Base-by-base conservation (phyloP, 2,888 invertebrate genomes). In the Gasteruption jaculator region DNA sequence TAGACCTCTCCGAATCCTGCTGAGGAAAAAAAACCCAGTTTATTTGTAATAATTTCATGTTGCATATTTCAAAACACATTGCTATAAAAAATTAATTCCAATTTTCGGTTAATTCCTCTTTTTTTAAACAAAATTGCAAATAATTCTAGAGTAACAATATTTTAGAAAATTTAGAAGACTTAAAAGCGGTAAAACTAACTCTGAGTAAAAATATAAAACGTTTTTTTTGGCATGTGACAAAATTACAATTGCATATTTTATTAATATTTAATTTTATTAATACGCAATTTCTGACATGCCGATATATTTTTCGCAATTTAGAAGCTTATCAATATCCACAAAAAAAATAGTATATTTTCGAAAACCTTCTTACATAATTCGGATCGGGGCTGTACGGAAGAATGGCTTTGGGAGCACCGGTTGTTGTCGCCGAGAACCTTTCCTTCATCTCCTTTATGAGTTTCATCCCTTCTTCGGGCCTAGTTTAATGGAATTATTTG, bases 381-480 rank as follows among this genome's bases (percentile, higher is more conserved):
- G n/a, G n/a, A n/a, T n/a, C n/a, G n/a, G n/a, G n/a, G n/a, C n/a
- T n/a, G n/a, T n/a, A n/a, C n/a, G n/a, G n/a, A n/a, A n/a, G n/a
- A n/a, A 54, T 49, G 11, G 39, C 43, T 20, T 31, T 50, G 2
- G 46, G 35, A 1, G 42, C 29, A n/a, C 45, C 46, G 1, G 53
- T 50, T 24, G 60, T 50, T 3, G 83, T 78, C 1, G 86, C 83
- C 6, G 88, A 85, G 73, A 82, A 90, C 63, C 83, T 80, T 46
- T 76, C 76, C 64, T 86, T 89, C 89, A 91, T 90, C 53, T 89
- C 84, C 35, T 79, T 77, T 50, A 87, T 81, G 59, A 85, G 78
- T 43, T 76, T 73, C 46, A 77, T 74, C 8, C 91, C 91, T 60
- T 89, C 88, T 48, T 83, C 81, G 43, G 84, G 80, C 48, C 82